Conservation (phyloP, 2,888 invertebrate genomes). For the Drosophila kambysellisi region DNA sequence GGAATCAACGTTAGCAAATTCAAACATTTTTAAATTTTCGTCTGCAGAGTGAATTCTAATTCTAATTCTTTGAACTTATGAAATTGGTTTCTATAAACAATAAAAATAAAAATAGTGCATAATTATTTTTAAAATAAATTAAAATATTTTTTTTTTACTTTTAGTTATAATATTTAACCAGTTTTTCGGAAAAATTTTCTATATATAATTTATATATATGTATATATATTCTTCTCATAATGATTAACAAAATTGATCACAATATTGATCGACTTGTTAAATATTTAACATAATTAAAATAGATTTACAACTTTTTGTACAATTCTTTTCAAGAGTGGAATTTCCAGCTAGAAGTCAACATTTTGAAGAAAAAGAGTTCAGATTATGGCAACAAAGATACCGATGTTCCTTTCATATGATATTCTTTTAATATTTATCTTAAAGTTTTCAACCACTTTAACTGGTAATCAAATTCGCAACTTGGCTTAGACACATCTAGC, state of each 20-base stretch:
- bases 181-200: not conserved
- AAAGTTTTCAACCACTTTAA: not conserved
- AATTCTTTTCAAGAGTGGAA: not conserved
- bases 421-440: not conserved
- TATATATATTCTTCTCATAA: not conserved
- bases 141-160: not conserved
- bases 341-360: not conserved
- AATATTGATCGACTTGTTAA: not conserved
- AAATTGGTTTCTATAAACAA: not conserved
- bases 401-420: not conserved
- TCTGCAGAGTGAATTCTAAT: not conserved
- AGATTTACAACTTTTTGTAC: not conserved
- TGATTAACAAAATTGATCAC: not conserved
- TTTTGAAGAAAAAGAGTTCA: not conserved
- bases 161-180: not conserved
- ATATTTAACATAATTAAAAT: not conserved
- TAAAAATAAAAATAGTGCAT: not conserved
- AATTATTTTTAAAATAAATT: not conserved
- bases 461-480: not conserved
- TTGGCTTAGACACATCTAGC: not conserved
- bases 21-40: not conserved
- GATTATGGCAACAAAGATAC: not conserved
- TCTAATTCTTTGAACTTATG: not conserved
- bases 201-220: not conserved
- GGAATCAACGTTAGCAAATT: conserved; percentile 46